Evolutionary conservation across 2,797 vertebrate species (phyloP).

Genomic region (Pristis pectinata): DNA sequence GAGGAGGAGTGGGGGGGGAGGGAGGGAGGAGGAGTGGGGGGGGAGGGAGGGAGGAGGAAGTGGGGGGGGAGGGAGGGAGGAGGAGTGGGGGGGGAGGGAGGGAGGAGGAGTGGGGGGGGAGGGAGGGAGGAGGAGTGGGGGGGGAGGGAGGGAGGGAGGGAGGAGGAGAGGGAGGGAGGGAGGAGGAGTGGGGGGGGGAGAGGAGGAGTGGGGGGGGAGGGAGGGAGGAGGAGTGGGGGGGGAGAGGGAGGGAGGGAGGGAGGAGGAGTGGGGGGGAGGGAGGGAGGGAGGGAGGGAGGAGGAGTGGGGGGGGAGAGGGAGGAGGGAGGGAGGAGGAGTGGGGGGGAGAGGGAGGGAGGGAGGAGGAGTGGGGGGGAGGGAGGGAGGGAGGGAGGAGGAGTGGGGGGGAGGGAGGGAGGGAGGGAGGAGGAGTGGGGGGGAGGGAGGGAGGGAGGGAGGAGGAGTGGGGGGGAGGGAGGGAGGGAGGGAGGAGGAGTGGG

Average conservation of each 20-base stretch:
- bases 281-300: too few species aligned
- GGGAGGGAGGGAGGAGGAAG: too few species aligned
- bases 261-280: too few species aligned
- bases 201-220: too few species aligned
- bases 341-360: constrained; percentile 41
- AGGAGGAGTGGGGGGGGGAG: constrained; percentile 27
- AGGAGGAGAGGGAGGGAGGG: too few species aligned
- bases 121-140: constrained; percentile 43
- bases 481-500: constrained; percentile 41
- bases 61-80: too few species aligned
- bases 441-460: constrained; percentile 38
- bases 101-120: too few species aligned
- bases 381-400: neutral
- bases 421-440: constrained; percentile 21
- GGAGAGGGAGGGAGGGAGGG: neutral
- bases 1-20: constrained; percentile 39
- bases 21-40: neutral
- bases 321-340: neutral
- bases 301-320: constrained; percentile 40
- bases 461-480: constrained; percentile 41
- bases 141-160: neutral
- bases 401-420: too few species aligned
- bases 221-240: constrained; percentile 40
- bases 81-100: constrained; percentile 32
- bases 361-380: constrained; percentile 39